Base-by-base conservation (phyloP, 2,888 invertebrate genomes). In the Megaustenia siamemsis region DNA sequence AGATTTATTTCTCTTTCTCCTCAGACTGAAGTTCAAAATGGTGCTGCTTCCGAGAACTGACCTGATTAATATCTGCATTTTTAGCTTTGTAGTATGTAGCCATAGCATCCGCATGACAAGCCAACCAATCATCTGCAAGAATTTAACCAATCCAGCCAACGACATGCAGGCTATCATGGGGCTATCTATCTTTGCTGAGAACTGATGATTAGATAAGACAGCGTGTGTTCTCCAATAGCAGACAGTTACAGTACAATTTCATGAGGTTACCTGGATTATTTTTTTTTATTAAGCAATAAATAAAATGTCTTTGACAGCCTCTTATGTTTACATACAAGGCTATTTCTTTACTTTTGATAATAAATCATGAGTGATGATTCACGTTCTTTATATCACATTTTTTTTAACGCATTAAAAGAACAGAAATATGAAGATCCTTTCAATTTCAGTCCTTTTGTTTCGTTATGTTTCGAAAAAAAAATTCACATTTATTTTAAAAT, bases 1-100 rank as follows among this genome's bases (percentile, higher is more conserved):
- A 28, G n/a, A 10, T 63, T 32, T 63, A 1, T 28, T 32, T 28
- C 32, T 28, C 6, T 66, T 66, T 66, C 35, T 66, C 21, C 71
- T 28, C 76, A 82, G 82, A 49, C 49, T 82, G 76, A 75, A 35
- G 82, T 75, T 15, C 76, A 76, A 6, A 82, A 82, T 66, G 82
- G 82, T 32, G 82, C 63, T 40, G 40, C 71, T 24, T 71, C 81
- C 3, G 81, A 81, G 49, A 81, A 81, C 56, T 81, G 81, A 81
- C 53, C 28, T 24, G 35, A 60, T 12, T 35, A 4, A 45, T 40
- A 8, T 60, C 60, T 77, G n/a, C 68, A 66, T 68, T 32, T 24
- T 15, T 66, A 45, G 66, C 68, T 79, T 68, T 45, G 28, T 68
- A 68, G 66, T 43, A 40, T 56, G 60, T 77, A 77, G 77, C 79